phyloP scores from a whole-genome alignment of 2,113 vertebrate species.

The Paramisgurnus dabryanus region DNA sequence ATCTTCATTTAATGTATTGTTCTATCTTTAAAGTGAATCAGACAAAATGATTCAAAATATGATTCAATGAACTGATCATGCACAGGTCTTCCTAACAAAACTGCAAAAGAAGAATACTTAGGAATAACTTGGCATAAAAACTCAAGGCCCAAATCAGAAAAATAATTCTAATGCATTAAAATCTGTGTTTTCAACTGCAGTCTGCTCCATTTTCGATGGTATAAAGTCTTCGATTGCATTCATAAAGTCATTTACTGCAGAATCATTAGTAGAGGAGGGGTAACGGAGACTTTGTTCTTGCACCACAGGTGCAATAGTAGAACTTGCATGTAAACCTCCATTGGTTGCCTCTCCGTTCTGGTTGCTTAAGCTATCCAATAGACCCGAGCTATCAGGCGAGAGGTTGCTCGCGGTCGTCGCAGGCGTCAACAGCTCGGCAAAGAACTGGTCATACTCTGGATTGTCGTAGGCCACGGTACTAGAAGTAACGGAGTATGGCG shows the following conservation, averaged over 20 bases:
- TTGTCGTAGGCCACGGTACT: slow-evolving; percentile 60
- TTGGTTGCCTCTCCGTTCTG: slow-evolving; percentile 57
- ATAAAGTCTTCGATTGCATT: slow-evolving; percentile 68
- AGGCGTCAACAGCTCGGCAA: slow-evolving; percentile 85
- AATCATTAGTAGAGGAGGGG: slow-evolving; percentile 64
- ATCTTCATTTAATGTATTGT: neutral
- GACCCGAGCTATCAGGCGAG: slow-evolving; percentile 75
- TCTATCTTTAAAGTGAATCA: neutral
- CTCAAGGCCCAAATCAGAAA: slow-evolving; percentile 67
- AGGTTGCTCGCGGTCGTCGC: slow-evolving; percentile 65
- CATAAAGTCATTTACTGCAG: slow-evolving; percentile 75
- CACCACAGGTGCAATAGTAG: slow-evolving; percentile 50
- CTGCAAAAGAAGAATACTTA: neutral
- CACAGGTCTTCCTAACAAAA: neutral
- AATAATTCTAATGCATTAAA: slow-evolving; percentile 83
- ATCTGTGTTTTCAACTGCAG: slow-evolving; percentile 72
- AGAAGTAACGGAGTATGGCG: slow-evolving; percentile 66
- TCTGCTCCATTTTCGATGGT: slow-evolving; percentile 66
- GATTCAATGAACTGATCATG: neutral
- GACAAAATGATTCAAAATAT: neutral
- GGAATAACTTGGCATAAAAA: neutral
- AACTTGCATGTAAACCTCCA: slow-evolving; percentile 37
- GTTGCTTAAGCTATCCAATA: slow-evolving; percentile 77
- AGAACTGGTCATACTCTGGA: slow-evolving; percentile 74
- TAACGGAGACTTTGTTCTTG: slow-evolving; percentile 38